Base-by-base conservation (phyloP, 2,113 vertebrate species). In the Sinocyclocheilus rhinocerous region DNA sequence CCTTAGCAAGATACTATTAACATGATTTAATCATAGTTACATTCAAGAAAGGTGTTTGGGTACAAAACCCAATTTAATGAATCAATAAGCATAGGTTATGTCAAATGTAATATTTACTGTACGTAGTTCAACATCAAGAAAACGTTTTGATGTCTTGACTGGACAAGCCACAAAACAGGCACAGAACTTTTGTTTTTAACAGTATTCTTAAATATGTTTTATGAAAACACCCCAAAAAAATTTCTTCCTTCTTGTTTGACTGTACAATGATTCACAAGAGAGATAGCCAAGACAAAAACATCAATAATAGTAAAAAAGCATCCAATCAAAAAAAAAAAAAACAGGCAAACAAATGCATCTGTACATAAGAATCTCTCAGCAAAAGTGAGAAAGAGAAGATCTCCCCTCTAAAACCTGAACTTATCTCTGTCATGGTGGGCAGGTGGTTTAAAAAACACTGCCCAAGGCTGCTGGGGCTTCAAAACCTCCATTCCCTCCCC, bases 401-500 rank as follows among this genome's bases (percentile, higher is more conserved):
- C 55, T 61, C 65, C 59, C 69, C 82, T 48, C 42, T 65, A 12
- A 76, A 50, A 52, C 52, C 36, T 83, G 72, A 69, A 83, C 82
- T 69, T 57, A 69, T 84, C 83, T 81, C 75, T 26, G 55, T 83
- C 63, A 50, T 8, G 63, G 61, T 65, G 59, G 26, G 67, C 63
- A 59, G 8, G 4, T 81, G 87, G 29, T 26, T 83, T 55, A 81
- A 87, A 86, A 55, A 45, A 39, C 67, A 81, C 89, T 84, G 84
- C 89, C 88, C 84, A 84, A 76, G 78, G 89, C 52, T 55, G 52
- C 52, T 55, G 79, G 87, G 86, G 84, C 91, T 87, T 89, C 87
- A 84, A 86, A 81, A 76, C 65, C 52, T 85, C 16, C 84, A 81
- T 63, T 67, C 45, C 50, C 26, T 84, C 70, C 50, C 84, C 11